Base-by-base conservation (phyloP, 1,140 invertebrate genomes). In the Adelges cooleyi region DNA sequence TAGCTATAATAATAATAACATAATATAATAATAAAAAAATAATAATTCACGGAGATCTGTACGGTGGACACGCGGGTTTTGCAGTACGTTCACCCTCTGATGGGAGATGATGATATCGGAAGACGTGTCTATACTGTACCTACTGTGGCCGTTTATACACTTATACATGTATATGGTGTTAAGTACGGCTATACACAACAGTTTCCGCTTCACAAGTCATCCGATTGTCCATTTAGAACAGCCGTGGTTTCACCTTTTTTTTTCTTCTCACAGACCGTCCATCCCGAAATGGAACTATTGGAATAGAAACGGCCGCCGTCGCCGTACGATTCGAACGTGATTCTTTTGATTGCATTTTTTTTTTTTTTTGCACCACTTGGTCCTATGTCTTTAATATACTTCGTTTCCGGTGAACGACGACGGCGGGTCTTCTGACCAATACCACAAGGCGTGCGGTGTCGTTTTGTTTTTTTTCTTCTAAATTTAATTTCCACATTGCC, bases 131-230 rank as follows among this genome's bases (percentile, higher is more conserved):
- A 33, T 33, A 33, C 5, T 11, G 29, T 11, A 33, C 11, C 29
- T 33, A 11, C 29, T 6, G 11, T 11, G 11, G 29, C 29, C 5
- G 11, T 33, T 11, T 5, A n/a, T n/a, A n/a, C n/a, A n/a, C n/a
- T n/a, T n/a, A n/a, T n/a, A n/a, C n/a, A n/a, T n/a, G 29, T 33
- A 33, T 11, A 6, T 33, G 11, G 29, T 33, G 29, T 33, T 11
- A 33, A 33, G 29, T 33, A 33, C 5, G 29, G n/a, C n/a, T n/a
- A n/a, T n/a, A n/a, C n/a, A n/a, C n/a, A 33, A 18, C 29, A n/a
- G 56, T 62, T 62, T 62, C 56, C 56, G 56, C 56, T 46, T 62
- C 56, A 29, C 42, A 29, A 62, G 46, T 46, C 54, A 25, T 44
- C 42, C 15, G 40, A 62, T 62, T 33, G 56, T 48, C 56, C 56